phyloP scores from a whole-genome alignment of 2,797 vertebrate species.

The Gorsachius magnificus region DNA sequence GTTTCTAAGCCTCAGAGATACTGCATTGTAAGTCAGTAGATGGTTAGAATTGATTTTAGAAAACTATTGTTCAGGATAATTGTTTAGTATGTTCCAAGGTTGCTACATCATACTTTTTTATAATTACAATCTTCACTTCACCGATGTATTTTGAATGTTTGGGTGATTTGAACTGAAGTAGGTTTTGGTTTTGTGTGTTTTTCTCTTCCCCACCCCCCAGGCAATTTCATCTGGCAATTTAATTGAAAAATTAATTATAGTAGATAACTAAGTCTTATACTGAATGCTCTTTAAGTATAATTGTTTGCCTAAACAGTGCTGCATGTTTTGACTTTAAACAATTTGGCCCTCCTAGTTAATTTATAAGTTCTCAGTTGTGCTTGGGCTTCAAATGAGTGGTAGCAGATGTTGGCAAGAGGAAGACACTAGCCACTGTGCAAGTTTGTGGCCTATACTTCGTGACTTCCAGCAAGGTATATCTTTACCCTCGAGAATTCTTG shows the following conservation, averaged over 20 bases:
- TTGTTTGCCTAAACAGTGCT: background rate
- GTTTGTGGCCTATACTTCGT: background rate
- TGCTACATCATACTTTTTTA: background rate
- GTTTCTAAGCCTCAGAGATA: background rate
- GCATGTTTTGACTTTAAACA: background rate
- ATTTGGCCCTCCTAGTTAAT: background rate
- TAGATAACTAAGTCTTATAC: background rate
- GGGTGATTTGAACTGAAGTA: background rate
- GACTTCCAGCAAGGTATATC: background rate
- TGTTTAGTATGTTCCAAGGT: background rate
- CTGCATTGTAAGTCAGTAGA: background rate
- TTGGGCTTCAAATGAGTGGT: background rate
- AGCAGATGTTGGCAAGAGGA: background rate
- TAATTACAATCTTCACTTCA: background rate
- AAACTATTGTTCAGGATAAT: background rate
- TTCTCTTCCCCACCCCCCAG: background rate
- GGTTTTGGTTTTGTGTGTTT: accelerated
- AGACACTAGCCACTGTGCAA: background rate
- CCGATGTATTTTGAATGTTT: background rate
- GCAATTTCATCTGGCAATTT: background rate
- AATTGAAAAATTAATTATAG: background rate
- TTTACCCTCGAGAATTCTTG: slow-evolving; percentile 10
- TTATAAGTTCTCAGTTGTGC: background rate
- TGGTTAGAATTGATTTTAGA: background rate
- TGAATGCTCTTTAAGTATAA: background rate